phyloP scores from a whole-genome alignment of 2,888 invertebrate genomes.

The Cosmorhoe ocellata region DNA sequence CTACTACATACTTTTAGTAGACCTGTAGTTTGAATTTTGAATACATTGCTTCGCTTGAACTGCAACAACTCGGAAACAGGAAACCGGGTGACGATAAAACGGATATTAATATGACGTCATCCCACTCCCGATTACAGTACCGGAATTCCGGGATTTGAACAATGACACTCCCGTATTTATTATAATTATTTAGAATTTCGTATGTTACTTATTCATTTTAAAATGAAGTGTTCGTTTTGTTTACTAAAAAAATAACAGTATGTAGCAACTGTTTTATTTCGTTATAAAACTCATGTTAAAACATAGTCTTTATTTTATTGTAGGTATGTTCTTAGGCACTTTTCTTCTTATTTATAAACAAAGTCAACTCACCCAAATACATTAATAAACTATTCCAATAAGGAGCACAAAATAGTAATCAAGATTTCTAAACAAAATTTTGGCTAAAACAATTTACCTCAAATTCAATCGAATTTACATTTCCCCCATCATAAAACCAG shows the following conservation, averaged over 20 bases:
- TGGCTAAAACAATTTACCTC: not conserved
- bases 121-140: constrained; percentile 36
- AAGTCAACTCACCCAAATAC: no score
- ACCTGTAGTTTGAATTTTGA: no score
- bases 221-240: no score
- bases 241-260: no score
- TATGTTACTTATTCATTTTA: not conserved
- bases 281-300: no score
- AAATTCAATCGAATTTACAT: constrained; percentile 4
- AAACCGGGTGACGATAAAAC: constrained; percentile 52
- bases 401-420: not conserved
- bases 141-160: constrained; percentile 61
- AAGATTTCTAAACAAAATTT: not conserved
- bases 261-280: no score
- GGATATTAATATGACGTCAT: constrained; percentile 70
- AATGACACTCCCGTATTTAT: constrained; percentile 35
- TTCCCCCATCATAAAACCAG: constrained; percentile 6
- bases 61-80: constrained; percentile 42
- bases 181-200: no score
- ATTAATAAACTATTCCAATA: no score
- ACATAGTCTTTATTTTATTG: no score
- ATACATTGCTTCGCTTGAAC: not conserved
- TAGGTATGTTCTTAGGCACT: no score
- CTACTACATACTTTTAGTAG: no score
- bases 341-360: no score